These are phyloP conservation scores for Pandemis cinnamomeana DNA, from an alignment of 2,888 invertebrate species.

Conservation along the genomic window DNA sequence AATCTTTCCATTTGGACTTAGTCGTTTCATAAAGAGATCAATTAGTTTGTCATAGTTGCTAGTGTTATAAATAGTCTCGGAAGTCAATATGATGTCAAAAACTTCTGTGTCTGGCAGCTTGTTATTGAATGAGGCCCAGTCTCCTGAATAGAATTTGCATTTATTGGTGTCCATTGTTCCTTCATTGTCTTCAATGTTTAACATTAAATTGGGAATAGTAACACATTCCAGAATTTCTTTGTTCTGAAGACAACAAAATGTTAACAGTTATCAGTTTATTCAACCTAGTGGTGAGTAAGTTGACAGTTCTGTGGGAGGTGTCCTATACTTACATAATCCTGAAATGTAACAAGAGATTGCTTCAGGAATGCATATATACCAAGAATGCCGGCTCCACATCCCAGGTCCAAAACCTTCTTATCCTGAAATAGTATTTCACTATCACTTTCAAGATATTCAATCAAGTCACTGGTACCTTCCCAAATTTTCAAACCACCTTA, in stretches of 20 bases:
- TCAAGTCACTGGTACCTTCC: slow-evolving; percentile 95
- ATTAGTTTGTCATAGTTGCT: slow-evolving; percentile 91
- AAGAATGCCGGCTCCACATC: slow-evolving; percentile 95
- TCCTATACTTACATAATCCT: slow-evolving; percentile 93
- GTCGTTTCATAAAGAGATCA: slow-evolving; percentile 85
- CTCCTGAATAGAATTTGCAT: slow-evolving; percentile 88
- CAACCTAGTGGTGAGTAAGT: not conserved
- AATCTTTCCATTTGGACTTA: slow-evolving; percentile 85
- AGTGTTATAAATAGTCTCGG: slow-evolving; percentile 96
- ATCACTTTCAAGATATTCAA: slow-evolving; percentile 84
- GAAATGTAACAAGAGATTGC: slow-evolving; percentile 91
- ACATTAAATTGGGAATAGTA: slow-evolving; percentile 92
- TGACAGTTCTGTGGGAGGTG: not conserved
- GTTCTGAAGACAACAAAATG: slow-evolving; percentile 86
- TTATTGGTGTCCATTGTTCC: slow-evolving; percentile 58
- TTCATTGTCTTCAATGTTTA: slow-evolving; percentile 85
- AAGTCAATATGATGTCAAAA: slow-evolving; percentile 94
- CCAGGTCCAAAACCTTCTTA: slow-evolving; percentile 91
- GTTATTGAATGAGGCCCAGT: slow-evolving; percentile 87
- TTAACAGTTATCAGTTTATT: not conserved
- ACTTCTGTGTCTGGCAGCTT: slow-evolving; percentile 69
- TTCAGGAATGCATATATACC: slow-evolving; percentile 90
- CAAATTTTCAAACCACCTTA: slow-evolving; percentile 97
- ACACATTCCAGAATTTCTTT: slow-evolving; percentile 90
- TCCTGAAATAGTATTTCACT: slow-evolving; percentile 65